phyloP scores from a whole-genome alignment of 2,888 invertebrate species.

The Drosophila acutilabella region DNA sequence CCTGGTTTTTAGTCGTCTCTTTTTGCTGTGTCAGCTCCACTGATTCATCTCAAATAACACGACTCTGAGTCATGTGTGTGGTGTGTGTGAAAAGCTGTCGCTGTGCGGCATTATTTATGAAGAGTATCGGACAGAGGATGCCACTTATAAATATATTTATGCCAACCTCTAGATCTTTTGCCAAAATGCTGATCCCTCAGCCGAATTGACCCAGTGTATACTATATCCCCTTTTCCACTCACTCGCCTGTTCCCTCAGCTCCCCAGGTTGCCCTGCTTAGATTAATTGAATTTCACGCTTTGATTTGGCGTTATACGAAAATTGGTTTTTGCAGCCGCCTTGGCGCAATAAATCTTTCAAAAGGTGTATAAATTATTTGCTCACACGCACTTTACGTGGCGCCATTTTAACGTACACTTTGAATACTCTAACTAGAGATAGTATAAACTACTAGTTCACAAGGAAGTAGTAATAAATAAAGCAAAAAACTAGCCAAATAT shows the following conservation, averaged over 20 bases:
- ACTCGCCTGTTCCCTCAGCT: not conserved
- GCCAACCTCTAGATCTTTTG: constrained; percentile 33
- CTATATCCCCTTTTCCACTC: not conserved
- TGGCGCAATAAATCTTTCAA: constrained; percentile 75
- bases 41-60: constrained; percentile 71
- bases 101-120: constrained; percentile 59
- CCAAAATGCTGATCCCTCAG: constrained; percentile 31
- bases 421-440: constrained; percentile 5
- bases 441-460: too few relatives aligned
- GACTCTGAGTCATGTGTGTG: constrained; percentile 60
- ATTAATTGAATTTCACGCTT: constrained; percentile 81
- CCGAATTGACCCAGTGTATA: not conserved
- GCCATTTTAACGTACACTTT: constrained; percentile 32
- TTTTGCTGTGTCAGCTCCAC: constrained; percentile 69
- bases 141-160: constrained; percentile 64
- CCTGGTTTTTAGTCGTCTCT: constrained; percentile 26
- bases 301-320: constrained; percentile 65
- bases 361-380: constrained; percentile 76
- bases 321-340: constrained; percentile 54
- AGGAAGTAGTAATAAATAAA: too few relatives aligned
- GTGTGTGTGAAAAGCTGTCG: constrained; percentile 35
- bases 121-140: constrained; percentile 55
- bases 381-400: constrained; percentile 64
- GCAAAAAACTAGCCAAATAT: not conserved
- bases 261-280: constrained; percentile 51